phyloP scores from a whole-genome alignment of 2,888 invertebrate species.

The Dascillus cervinus region DNA sequence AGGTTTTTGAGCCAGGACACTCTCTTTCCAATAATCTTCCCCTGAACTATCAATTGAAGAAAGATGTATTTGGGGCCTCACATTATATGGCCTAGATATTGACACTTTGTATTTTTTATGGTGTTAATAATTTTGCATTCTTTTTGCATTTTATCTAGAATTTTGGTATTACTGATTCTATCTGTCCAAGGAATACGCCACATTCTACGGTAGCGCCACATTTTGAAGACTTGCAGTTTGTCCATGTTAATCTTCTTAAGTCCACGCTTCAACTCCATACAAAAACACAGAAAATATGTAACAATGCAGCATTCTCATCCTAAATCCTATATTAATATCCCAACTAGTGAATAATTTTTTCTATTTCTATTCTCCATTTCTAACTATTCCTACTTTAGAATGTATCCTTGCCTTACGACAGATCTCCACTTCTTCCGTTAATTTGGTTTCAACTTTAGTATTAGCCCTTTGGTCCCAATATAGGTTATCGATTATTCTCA shows the following conservation, averaged over 20 bases:
- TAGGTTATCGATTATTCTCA: conserved; percentile 10
- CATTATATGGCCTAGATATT: conserved; percentile 6
- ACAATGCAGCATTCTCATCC: too few species aligned
- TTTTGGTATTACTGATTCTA: conserved; percentile 8
- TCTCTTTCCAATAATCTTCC: conserved; percentile 4
- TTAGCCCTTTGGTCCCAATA: conserved; percentile 12
- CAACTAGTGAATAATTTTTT: conserved; percentile 4
- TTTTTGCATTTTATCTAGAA: conserved; percentile 9
- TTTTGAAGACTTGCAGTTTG: conserved; percentile 9
- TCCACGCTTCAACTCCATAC: too few species aligned
- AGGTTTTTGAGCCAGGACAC: conserved; percentile 5
- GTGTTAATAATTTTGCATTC: conserved; percentile 9
- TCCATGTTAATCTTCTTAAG: conserved; percentile 6
- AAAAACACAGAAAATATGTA: too few species aligned
- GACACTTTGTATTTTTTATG: conserved; percentile 5
- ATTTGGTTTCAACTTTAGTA: conserved; percentile 3
- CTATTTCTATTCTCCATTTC: too few species aligned
- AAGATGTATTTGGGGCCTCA: conserved; percentile 5
- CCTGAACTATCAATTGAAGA: conserved; percentile 1
- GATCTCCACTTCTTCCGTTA: conserved; percentile 4
- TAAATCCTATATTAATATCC: conserved; percentile 3
- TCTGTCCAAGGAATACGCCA: conserved; percentile 7
- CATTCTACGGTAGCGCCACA: conserved; percentile 11
- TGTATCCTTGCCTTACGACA: conserved; percentile 3
- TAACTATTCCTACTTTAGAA: too few species aligned